Conservation (phyloP, 2,888 invertebrate species). For the Darwinula stevensoni region DNA sequence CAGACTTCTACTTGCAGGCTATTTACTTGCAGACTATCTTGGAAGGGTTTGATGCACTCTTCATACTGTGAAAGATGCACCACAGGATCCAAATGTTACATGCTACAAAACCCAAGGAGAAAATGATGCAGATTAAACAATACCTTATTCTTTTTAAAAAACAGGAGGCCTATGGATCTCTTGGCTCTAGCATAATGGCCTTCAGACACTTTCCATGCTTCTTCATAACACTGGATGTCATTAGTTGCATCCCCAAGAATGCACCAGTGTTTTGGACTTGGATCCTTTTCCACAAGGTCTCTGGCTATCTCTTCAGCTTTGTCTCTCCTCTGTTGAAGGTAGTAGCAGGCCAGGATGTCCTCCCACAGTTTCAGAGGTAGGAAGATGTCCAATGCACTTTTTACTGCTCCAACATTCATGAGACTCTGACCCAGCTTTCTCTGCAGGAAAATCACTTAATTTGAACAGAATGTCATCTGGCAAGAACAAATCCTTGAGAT, state of each 20-base stretch:
- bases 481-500: not conserved
- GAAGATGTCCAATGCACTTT: constrained; percentile 52
- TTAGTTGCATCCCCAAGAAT: constrained; percentile 65
- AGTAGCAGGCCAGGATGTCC: constrained; percentile 70
- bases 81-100: constrained; percentile 5
- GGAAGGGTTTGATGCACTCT: constrained; percentile 46
- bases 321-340: constrained; percentile 44
- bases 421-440: constrained; percentile 45
- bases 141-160: constrained; percentile 5
- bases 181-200: constrained; percentile 53
- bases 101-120: not conserved
- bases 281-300: constrained; percentile 38
- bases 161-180: constrained; percentile 26
- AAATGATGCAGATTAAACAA: not conserved
- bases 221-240: constrained; percentile 44
- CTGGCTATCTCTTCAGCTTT: constrained; percentile 71
- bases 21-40: constrained; percentile 53
- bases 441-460: constrained; percentile 11
- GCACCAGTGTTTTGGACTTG: constrained; percentile 62
- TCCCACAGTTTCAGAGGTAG: constrained; percentile 56
- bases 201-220: constrained; percentile 68
- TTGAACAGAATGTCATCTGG: not conserved
- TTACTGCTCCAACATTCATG: constrained; percentile 46
- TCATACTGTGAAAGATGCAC: constrained; percentile 31
- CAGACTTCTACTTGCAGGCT: constrained; percentile 59